Evolutionary conservation across 2,797 vertebrate genomes (phyloP).

Genomic region (Sebastes baramenuke): DNA sequence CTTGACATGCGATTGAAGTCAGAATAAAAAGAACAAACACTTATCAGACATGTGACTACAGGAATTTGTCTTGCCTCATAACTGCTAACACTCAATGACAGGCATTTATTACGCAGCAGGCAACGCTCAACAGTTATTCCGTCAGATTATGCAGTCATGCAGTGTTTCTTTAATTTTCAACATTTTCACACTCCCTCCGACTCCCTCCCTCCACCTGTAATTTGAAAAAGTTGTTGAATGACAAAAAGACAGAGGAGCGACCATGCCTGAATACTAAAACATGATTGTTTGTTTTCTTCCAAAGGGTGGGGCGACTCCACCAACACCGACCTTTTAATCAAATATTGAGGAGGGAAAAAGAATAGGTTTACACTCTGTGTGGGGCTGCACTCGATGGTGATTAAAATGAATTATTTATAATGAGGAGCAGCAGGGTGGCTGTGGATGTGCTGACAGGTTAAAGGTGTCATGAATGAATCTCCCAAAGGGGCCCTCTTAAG

Average conservation of each 20-base stretch:
- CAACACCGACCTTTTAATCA: constrained; percentile 48
- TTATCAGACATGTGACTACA: not conserved
- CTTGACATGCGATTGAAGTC: not conserved
- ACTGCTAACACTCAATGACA: not conserved
- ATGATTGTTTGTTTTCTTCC: not conserved
- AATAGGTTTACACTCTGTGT: constrained; percentile 70
- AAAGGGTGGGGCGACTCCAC: constrained; percentile 1
- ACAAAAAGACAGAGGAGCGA: not conserved
- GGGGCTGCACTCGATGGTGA: constrained; percentile 46
- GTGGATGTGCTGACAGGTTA: constrained; percentile 44
- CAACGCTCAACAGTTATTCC: not conserved
- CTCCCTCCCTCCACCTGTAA: not conserved
- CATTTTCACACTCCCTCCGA: not conserved
- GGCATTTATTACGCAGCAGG: constrained; percentile 12
- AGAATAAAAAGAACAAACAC: not conserved
- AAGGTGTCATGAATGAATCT: constrained; percentile 18
- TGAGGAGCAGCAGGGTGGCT: constrained; percentile 48
- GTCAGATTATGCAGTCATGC: constrained; percentile 12
- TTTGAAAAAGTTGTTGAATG: not conserved
- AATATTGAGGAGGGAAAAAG: constrained; percentile 77
- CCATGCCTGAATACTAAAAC: not conserved
- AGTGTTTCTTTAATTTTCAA: constrained; percentile 24
- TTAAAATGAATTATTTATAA: constrained; percentile 77
- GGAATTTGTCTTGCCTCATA: not conserved
- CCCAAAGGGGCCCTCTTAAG: not conserved